These are phyloP conservation scores for Pagrus major DNA, from an alignment of 2,113 vertebrate species.

Conservation along the genomic window DNA sequence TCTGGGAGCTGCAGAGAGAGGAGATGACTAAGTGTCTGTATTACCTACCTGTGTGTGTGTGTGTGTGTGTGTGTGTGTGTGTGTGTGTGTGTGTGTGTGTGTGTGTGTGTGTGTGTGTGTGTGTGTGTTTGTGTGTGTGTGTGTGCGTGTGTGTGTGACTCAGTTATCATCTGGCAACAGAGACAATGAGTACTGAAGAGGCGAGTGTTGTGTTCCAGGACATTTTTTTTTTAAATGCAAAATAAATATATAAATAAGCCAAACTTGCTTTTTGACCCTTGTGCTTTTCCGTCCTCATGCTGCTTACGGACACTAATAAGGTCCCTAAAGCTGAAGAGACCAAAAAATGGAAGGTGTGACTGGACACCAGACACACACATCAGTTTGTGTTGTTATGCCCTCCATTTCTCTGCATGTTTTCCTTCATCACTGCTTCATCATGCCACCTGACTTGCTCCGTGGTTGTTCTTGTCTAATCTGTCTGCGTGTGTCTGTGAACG, in stretches of 20 bases:
- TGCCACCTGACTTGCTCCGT: constrained; percentile 33
- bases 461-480: background rate
- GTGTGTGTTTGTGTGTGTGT: background rate
- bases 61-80: too few relatives aligned
- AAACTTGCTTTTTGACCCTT: constrained; percentile 58
- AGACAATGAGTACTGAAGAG: constrained; percentile 27
- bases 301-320: constrained; percentile 82
- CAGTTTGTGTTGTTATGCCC: constrained; percentile 35
- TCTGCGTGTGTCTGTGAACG: background rate
- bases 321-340: constrained; percentile 94
- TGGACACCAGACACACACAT: constrained; percentile 30
- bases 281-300: constrained; percentile 72
- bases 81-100: constrained; percentile 41
- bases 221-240: constrained; percentile 14
- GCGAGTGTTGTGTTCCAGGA: constrained; percentile 24
- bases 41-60: constrained; percentile 41
- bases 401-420: constrained; percentile 44
- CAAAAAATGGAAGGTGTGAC: constrained; percentile 92
- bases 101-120: constrained; percentile 15
- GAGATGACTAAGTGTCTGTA: constrained; percentile 50
- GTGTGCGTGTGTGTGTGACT: constrained; percentile 48
- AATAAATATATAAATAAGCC: constrained; percentile 3
- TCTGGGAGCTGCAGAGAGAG: constrained; percentile 13
- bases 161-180: constrained; percentile 35
- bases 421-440: constrained; percentile 18